phyloP scores from a whole-genome alignment of 1,140 invertebrate species.

The Gryllus bimaculatus region DNA sequence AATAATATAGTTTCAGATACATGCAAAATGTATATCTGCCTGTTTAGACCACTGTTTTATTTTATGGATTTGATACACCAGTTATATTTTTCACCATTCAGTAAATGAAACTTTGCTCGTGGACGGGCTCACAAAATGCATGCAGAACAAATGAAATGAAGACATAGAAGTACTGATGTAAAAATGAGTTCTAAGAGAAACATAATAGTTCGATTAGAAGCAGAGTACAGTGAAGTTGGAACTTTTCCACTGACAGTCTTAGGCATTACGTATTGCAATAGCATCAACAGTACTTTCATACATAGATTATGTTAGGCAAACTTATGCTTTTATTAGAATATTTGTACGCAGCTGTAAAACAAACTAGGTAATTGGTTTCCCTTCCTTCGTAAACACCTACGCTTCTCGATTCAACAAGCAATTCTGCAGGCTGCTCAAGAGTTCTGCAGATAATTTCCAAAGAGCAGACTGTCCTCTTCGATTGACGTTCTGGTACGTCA shows the following conservation, averaged over 20 bases:
- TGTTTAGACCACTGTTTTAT: background rate
- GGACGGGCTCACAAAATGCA: background rate
- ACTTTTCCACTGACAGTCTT: background rate
- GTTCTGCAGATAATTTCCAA: background rate
- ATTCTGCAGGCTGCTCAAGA: background rate
- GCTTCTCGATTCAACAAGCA: too few species aligned
- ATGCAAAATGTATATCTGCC: background rate
- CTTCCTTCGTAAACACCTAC: background rate
- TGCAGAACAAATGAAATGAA: background rate
- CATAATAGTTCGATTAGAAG: background rate
- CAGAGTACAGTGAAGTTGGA: background rate
- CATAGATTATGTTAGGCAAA: background rate
- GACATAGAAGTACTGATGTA: background rate
- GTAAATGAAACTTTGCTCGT: background rate
- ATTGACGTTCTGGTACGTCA: background rate
- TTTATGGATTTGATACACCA: background rate
- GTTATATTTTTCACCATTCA: background rate
- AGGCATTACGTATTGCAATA: background rate
- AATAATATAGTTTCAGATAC: background rate
- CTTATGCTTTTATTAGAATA: background rate
- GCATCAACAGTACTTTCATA: background rate
- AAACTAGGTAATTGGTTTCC: background rate
- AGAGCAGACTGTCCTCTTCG: background rate
- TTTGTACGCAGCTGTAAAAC: background rate
- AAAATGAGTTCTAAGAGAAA: background rate